These are phyloP conservation scores for Pycnomerus fuliginosus DNA, from an alignment of 2,888 invertebrate genomes.

Conservation along the genomic window DNA sequence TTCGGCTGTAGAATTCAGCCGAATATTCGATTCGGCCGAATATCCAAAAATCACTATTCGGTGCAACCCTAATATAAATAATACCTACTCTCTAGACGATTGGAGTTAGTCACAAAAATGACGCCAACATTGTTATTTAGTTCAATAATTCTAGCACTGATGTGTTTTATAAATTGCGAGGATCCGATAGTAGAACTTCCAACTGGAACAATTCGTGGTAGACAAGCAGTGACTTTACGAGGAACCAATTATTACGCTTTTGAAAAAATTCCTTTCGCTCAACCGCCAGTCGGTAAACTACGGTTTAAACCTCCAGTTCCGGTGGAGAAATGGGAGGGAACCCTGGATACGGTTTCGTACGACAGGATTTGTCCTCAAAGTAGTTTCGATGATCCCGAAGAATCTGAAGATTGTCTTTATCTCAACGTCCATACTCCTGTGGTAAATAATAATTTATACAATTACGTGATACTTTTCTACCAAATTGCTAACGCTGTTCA, in stretches of 20 bases:
- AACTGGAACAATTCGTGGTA: neutral
- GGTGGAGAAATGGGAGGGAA: conserved; percentile 11
- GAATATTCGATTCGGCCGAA: too few species aligned
- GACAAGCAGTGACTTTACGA: neutral
- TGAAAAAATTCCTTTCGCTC: conserved; percentile 14
- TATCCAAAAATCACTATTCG: too few species aligned
- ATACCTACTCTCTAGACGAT: too few species aligned
- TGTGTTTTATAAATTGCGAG: too few species aligned
- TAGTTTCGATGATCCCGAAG: neutral
- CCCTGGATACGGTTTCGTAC: conserved; percentile 14
- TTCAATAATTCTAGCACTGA: too few species aligned
- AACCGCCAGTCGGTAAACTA: conserved; percentile 9
- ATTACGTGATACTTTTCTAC: too few species aligned
- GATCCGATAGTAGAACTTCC: neutral
- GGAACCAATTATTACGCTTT: conserved; percentile 12
- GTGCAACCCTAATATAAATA: too few species aligned
- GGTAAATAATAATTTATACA: too few species aligned
- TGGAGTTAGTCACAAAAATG: too few species aligned
- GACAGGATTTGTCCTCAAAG: conserved; percentile 20
- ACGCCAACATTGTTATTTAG: too few species aligned
- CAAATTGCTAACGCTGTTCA: too few species aligned
- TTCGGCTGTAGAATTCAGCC: too few species aligned
- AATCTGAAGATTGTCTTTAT: conserved; percentile 26
- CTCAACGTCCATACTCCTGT: conserved; percentile 25
- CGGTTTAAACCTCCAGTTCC: conserved; percentile 13